These are phyloP conservation scores for Tanypteryx hageni DNA, from an alignment of 2,888 invertebrate species.

Conservation along the genomic window DNA sequence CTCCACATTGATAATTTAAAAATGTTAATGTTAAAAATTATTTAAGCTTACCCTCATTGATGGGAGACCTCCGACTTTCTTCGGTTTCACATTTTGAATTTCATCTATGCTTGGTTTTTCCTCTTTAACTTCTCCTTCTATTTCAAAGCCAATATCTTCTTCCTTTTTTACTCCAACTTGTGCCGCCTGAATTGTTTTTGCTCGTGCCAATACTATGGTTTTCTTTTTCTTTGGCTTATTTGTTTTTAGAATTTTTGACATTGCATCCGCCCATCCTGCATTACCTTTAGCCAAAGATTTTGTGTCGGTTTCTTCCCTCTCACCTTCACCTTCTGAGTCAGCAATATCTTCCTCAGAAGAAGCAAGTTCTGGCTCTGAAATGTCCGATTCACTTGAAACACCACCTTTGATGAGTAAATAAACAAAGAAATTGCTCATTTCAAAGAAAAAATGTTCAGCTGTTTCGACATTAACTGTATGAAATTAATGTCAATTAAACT, in stretches of 20 bases:
- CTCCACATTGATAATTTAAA: neutral
- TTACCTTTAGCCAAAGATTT: constrained; percentile 75
- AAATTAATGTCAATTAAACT: neutral
- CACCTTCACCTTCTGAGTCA: constrained; percentile 72
- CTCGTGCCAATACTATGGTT: constrained; percentile 86
- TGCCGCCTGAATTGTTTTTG: constrained; percentile 83
- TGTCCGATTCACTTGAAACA: neutral
- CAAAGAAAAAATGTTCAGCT: too few relatives aligned
- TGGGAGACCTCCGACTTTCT: constrained; percentile 62
- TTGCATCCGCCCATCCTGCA: constrained; percentile 89
- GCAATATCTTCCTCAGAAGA: constrained; percentile 7
- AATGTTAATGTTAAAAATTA: neutral
- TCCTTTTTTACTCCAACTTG: constrained; percentile 73
- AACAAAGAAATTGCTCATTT: too few relatives aligned
- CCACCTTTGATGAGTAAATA: neutral
- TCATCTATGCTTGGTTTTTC: constrained; percentile 72
- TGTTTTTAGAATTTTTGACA: constrained; percentile 86
- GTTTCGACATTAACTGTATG: neutral
- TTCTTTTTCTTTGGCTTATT: constrained; percentile 87
- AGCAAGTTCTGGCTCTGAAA: neutral
- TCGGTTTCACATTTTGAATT: constrained; percentile 66
- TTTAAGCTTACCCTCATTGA: constrained; percentile 67
- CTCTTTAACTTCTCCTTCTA: constrained; percentile 79
- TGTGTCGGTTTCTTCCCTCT: constrained; percentile 76
- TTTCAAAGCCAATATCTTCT: constrained; percentile 81